Base-by-base conservation (phyloP, 2,113 vertebrate genomes). In the Tonatia bakeri region DNA sequence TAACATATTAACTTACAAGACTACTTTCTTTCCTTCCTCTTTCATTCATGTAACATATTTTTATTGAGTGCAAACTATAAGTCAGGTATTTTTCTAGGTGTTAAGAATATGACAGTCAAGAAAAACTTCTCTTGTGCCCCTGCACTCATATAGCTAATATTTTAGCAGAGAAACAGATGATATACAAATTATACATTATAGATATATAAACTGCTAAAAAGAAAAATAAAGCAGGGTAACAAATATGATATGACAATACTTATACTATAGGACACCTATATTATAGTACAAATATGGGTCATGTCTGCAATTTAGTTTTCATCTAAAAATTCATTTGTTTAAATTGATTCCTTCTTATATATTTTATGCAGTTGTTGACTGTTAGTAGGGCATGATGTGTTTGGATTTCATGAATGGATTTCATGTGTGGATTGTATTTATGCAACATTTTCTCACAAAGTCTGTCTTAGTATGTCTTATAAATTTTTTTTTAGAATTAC, bases 351-450 rank as follows among this genome's bases (percentile, higher is more conserved):
- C 4, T 38, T 69, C 81, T 90, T 82, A 93, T 87, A 59, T 96
- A 38, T 33, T 95, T 95, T 93, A 82, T 90, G 67, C 86, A 87
- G 65, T 95, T 90, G 64, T 90, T 93, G 67, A n/a, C 59, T 64
- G 22, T 86, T 65, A 86, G 65, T 61, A 52, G n/a, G 45, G 77
- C 12, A 64, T 11, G 8, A 93, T 82, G 67, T 76, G 69, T 50
- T 83, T 77, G 59, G 50, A 90, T 95, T 90, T 87, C 31, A 69
- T 81, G 76, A 93, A 36, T 88, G 54, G 54, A 56, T 56, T 56
- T 56, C 20, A 77, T 67, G 5, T 70, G 50, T 75, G 15, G 7
- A 64, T 54, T 38, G 11, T 87, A 47, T 82, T 20, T 76, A 82
- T 70, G 56, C 36, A 69, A 67, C 22, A 82, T 90, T 94, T 94